Evolutionary conservation across 2,888 invertebrate genomes (phyloP).

Genomic region (Tipula confusa): DNA sequence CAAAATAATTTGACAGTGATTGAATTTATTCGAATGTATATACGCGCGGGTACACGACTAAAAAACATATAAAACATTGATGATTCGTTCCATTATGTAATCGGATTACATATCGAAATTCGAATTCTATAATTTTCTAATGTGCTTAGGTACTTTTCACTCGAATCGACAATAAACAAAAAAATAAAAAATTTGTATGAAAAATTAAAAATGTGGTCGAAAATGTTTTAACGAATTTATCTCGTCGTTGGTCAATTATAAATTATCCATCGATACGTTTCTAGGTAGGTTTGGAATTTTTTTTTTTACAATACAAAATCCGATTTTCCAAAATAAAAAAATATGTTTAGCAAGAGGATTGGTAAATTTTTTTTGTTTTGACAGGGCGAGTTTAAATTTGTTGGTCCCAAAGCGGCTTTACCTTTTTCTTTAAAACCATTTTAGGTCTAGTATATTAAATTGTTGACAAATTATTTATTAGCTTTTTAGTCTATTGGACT

Average conservation of each 20-base stretch:
- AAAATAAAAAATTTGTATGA: background rate
- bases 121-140: background rate
- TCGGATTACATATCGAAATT: constrained; percentile 20
- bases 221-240: background rate
- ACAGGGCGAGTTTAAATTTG: background rate
- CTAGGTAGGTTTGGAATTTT: background rate
- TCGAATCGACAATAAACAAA: background rate
- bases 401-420: background rate
- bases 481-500: too few relatives aligned
- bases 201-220: constrained; percentile 3
- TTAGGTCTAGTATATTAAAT: background rate
- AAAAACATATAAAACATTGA: background rate
- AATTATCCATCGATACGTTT: background rate
- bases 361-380: background rate
- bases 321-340: background rate
- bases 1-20: constrained; percentile 25
- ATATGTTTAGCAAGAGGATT: background rate
- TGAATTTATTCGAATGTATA: background rate
- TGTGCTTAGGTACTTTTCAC: background rate
- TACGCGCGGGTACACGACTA: background rate
- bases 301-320: background rate
- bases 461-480: background rate
- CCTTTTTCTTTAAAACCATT: background rate
- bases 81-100: constrained; percentile 1
- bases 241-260: background rate